Base-by-base conservation (phyloP, 2,888 invertebrate genomes). In the Tethea ocularis region DNA sequence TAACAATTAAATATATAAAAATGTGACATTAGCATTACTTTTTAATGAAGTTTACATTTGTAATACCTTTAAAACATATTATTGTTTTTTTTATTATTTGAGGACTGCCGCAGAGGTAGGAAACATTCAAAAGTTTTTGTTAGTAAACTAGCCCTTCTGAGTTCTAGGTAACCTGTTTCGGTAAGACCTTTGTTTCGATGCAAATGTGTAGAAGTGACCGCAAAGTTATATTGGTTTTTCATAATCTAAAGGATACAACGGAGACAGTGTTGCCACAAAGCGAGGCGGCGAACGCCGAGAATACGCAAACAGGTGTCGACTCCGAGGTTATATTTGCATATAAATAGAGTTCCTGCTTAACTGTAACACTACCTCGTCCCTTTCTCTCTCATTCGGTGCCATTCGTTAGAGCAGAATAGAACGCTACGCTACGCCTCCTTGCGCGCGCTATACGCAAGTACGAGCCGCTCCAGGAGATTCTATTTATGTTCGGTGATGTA, bases 261-360 rank as follows among this genome's bases (percentile, higher is more conserved):
- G 86, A 88, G 84, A 88, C 89, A 84, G 83, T 83, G 86, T 85
- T 82, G 85, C 88, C 87, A 85, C 89, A 87, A 86, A 85, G 86
- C 88, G 85, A 82, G 80, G 83, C 82, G 78, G 80, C 81, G 84
- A 87, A 81, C 82, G 89, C 77, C 75, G 86, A 89, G 92, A 93
- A 93, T 93, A 92, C 92, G 91, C 92, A 93, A 93, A 93, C 93
- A 93, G 92, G 93, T 93, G 93, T 92, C 89, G 92, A 85, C 89
- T 89, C 82, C 86, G 91, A 91, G 89, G 91, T 86, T 91, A 89
- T 92, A 92, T 93, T 93, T 92, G 93, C 93, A 93, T 93, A 92
- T 93, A 93, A 92, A 93, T 93, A 92, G 93, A 93, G 92, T 92
- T 91, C 92, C 92, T 91, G 91, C 91, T 91, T 92, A 93, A 93